phyloP scores from a whole-genome alignment of 2,888 invertebrate genomes.

The Actias luna region DNA sequence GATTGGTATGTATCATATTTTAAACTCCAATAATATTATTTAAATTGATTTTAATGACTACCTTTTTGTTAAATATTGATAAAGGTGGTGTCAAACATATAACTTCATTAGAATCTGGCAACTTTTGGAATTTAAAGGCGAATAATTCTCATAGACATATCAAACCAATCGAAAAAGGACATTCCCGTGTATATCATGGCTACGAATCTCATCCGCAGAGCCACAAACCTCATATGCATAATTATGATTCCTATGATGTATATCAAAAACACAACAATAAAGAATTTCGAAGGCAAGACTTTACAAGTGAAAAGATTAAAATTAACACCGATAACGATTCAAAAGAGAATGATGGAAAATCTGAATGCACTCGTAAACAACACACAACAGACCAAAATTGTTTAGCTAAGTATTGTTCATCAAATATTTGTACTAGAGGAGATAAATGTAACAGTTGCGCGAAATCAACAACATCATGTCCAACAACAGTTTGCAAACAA shows the following conservation, averaged over 20 bases:
- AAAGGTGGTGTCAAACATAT: slow-evolving; percentile 46
- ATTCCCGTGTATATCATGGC: slow-evolving; percentile 55
- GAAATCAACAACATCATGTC: slow-evolving; percentile 25
- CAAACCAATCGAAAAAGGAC: slow-evolving; percentile 41
- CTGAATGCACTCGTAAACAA: slow-evolving; percentile 48
- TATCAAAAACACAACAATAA: slow-evolving; percentile 29
- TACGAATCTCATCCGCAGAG: slow-evolving; percentile 27
- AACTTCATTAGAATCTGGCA: slow-evolving; percentile 29
- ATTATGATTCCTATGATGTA: not conserved
- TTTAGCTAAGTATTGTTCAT: slow-evolving; percentile 19
- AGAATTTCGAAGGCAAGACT: slow-evolving; percentile 44
- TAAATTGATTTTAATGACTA: slow-evolving; percentile 16
- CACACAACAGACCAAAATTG: slow-evolving; percentile 17
- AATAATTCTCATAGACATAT: slow-evolving; percentile 34
- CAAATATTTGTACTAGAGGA: slow-evolving; percentile 30
- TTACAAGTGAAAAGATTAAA: slow-evolving; percentile 30
- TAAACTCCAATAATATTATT: not conserved
- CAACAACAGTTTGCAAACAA: slow-evolving; percentile 16
- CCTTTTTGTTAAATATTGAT: slow-evolving; percentile 21
- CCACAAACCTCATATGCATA: slow-evolving; percentile 19
- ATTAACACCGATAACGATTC: slow-evolving; percentile 31
- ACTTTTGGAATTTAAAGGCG: slow-evolving; percentile 34
- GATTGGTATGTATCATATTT: slow-evolving; percentile 37
- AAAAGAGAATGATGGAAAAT: slow-evolving; percentile 36
- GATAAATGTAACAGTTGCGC: slow-evolving; percentile 28